phyloP scores from a whole-genome alignment of 2,888 invertebrate species.

The Drosophila phalerata region DNA sequence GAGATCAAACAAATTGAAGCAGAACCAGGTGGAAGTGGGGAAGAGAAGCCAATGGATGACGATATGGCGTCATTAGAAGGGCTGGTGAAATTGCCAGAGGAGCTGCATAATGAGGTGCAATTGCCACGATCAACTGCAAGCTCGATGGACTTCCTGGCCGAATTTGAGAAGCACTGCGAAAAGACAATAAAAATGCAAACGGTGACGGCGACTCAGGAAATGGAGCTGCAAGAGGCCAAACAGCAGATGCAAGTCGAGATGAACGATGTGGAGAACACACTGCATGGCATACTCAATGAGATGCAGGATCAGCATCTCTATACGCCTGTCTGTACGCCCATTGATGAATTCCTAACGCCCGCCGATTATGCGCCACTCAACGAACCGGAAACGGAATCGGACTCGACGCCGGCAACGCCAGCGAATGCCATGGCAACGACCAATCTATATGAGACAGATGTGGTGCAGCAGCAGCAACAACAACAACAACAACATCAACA shows the following conservation, averaged over 20 bases:
- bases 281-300: slow-evolving; percentile 82
- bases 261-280: slow-evolving; percentile 79
- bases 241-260: slow-evolving; percentile 74
- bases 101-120: slow-evolving; percentile 17
- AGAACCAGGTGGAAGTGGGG: slow-evolving; percentile 12
- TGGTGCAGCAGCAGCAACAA: slow-evolving; percentile 9
- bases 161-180: slow-evolving; percentile 77
- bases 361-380: slow-evolving; percentile 80
- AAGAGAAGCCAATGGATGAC: slow-evolving; percentile 7
- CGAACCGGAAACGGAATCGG: slow-evolving; percentile 42
- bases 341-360: slow-evolving; percentile 78
- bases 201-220: not conserved
- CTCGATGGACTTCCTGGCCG: slow-evolving; percentile 79
- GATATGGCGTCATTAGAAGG: slow-evolving; percentile 33
- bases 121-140: slow-evolving; percentile 8
- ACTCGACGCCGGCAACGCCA: slow-evolving; percentile 47
- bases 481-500: slow-evolving; percentile 16
- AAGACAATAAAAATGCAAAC: slow-evolving; percentile 53
- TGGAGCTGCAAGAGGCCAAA: slow-evolving; percentile 50
- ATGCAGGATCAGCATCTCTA: slow-evolving; percentile 83
- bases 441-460: slow-evolving; percentile 42
- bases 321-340: slow-evolving; percentile 73
- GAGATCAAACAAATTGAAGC: slow-evolving; percentile 61
- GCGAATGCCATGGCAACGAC: slow-evolving; percentile 42
- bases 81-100: slow-evolving; percentile 8